Conservation (phyloP, 2,888 invertebrate genomes). For the Drosophila putrida region DNA sequence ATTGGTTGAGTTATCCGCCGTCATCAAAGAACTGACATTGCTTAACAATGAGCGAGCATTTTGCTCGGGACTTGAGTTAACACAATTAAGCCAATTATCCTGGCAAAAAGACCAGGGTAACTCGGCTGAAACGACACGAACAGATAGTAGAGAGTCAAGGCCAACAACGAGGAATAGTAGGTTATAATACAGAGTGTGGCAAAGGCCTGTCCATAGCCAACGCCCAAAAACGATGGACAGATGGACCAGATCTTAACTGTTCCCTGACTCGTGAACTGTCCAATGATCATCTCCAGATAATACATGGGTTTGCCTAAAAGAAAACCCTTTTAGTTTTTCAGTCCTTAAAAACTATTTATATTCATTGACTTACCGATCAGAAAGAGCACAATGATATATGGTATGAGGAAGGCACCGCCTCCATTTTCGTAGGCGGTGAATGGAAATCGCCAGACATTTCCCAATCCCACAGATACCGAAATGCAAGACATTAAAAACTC, state of each 20-base stretch:
- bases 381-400: conserved; percentile 89
- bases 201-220: conserved; percentile 89
- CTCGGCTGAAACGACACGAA: conserved; percentile 89
- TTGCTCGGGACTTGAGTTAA: conserved; percentile 72
- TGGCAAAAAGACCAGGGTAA: conserved; percentile 91
- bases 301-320: conserved; percentile 91
- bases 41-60: conserved; percentile 17
- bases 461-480: conserved; percentile 90
- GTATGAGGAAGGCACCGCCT: conserved; percentile 91
- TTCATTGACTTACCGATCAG: conserved; percentile 85
- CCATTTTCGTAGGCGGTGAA: conserved; percentile 90
- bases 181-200: conserved; percentile 89
- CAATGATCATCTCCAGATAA: conserved; percentile 92
- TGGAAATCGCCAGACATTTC: conserved; percentile 90
- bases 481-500: conserved; percentile 92
- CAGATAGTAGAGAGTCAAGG: conserved; percentile 90
- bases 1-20: conserved; percentile 1
- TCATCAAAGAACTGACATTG: conserved; percentile 13
- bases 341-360: background rate
- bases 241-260: conserved; percentile 90
- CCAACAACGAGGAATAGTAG: conserved; percentile 92
- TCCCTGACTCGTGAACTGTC: conserved; percentile 93
- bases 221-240: conserved; percentile 91
- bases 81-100: conserved; percentile 81
- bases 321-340: conserved; percentile 41